Evolutionary conservation across 1,140 invertebrate genomes (phyloP).

Genomic region (Psix sp.): DNA sequence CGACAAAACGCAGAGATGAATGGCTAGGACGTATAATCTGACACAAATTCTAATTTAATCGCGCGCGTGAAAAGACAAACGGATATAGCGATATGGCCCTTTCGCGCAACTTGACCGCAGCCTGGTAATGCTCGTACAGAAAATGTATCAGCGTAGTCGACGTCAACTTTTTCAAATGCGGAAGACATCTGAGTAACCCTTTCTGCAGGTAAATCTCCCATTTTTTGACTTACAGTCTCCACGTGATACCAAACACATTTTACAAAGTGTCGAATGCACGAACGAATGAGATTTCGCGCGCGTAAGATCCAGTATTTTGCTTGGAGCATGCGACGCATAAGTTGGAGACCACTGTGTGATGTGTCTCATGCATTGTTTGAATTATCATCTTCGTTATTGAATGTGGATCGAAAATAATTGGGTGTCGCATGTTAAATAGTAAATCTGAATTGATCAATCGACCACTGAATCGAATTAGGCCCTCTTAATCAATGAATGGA

Average conservation of each 20-base stretch:
- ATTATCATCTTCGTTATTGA: conserved; percentile 2
- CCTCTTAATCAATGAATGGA: conserved; percentile 1
- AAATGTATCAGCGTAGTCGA: conserved; percentile 16
- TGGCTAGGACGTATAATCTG: conserved; percentile 44
- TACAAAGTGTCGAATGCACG: conserved; percentile 1
- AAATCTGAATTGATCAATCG: conserved; percentile 1
- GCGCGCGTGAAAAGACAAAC: conserved; percentile 58
- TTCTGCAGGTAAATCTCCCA: not conserved
- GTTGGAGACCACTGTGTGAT: not conserved
- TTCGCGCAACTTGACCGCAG: not conserved
- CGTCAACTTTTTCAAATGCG: not conserved
- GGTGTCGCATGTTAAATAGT: not conserved
- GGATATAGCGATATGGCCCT: conserved; percentile 23
- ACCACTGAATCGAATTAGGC: conserved; percentile 2
- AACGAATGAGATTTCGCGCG: not conserved
- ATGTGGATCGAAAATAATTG: not conserved
- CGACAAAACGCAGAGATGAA: conserved; percentile 61
- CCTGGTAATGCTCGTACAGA: not conserved
- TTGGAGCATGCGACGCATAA: not conserved
- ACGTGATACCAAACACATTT: not conserved
- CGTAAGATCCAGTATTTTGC: not conserved
- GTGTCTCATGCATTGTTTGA: not conserved
- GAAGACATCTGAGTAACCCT: not conserved
- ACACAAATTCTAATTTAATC: conserved; percentile 61
- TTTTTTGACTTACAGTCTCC: not conserved